phyloP scores from a whole-genome alignment of 2,888 invertebrate species.

The Campaea margaritaria region DNA sequence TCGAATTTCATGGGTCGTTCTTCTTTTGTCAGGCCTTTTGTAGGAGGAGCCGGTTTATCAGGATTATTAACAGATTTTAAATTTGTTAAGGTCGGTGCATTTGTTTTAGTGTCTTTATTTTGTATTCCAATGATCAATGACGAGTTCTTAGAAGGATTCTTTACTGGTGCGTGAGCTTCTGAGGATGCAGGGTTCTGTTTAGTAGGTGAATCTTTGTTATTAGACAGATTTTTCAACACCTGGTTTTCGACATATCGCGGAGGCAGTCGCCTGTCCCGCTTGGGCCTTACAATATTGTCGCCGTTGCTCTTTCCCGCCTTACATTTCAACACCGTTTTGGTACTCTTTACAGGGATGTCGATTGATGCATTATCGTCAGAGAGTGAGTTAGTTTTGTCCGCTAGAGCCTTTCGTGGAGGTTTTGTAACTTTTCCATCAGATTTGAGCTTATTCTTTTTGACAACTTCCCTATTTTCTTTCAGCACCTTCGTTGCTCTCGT shows the following conservation, averaged over 20 bases:
- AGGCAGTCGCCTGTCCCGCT: conserved; percentile 64
- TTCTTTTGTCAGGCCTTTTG: conserved; percentile 33
- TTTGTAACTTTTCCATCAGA: conserved; percentile 47
- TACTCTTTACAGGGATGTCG: conserved; percentile 32
- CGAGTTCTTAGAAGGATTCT: neutral
- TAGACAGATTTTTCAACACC: conserved; percentile 53
- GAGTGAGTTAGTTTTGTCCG: conserved; percentile 76
- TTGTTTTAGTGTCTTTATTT: no score
- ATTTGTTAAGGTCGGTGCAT: neutral
- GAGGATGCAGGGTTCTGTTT: conserved; percentile 11
- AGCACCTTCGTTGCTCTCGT: conserved; percentile 57
- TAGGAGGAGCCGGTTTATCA: conserved; percentile 11
- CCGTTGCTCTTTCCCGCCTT: conserved; percentile 26
- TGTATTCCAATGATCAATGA: no score
- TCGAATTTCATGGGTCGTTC: neutral
- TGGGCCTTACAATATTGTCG: conserved; percentile 48
- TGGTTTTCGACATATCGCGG: conserved; percentile 59
- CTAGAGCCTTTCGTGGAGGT: conserved; percentile 61
- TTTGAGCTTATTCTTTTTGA: conserved; percentile 50
- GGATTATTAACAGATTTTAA: conserved; percentile 1
- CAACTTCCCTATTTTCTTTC: conserved; percentile 64
- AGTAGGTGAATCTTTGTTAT: conserved; percentile 42
- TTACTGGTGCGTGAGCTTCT: conserved; percentile 1
- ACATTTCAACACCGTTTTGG: conserved; percentile 38
- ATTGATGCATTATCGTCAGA: conserved; percentile 70